Conservation (phyloP, 2,113 vertebrate genomes). For the Miniopterus natalensis region DNA sequence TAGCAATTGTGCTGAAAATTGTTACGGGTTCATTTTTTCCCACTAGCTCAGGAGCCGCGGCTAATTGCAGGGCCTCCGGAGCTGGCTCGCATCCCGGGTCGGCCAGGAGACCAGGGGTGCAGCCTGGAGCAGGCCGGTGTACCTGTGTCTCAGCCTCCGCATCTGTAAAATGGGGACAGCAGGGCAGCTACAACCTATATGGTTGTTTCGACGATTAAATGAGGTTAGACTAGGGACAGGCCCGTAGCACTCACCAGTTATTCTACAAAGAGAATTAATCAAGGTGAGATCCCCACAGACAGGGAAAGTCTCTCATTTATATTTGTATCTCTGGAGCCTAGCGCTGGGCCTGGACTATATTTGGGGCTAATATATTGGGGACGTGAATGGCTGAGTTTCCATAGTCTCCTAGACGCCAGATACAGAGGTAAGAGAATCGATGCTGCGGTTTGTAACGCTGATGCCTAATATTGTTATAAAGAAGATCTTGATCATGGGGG, state of each 20-base stretch:
- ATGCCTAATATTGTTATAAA: neutral
- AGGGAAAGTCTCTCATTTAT: neutral
- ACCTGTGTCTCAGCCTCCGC: neutral
- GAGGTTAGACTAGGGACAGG: neutral
- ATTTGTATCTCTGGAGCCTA: neutral
- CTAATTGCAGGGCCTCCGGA: neutral
- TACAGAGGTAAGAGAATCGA: neutral
- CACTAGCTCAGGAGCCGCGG: neutral
- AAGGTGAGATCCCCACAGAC: neutral
- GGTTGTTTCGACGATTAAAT: neutral
- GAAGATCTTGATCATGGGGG: neutral
- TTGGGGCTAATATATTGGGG: neutral
- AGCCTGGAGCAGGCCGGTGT: neutral
- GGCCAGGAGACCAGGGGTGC: neutral
- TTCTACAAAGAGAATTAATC: neutral
- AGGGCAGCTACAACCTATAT: neutral
- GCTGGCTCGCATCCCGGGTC: neutral
- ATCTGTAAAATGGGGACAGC: neutral
- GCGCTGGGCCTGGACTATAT: neutral
- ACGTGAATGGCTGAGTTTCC: neutral
- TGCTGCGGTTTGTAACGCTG: neutral
- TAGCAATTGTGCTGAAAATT: neutral
- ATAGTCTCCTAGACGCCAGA: neutral
- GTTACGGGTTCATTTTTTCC: neutral
- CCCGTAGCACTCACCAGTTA: neutral